Evolutionary conservation across 2,888 invertebrate genomes (phyloP), one percentile per base, ranked within the genome.

Genomic region (Drosophila multiciliata): DNA sequence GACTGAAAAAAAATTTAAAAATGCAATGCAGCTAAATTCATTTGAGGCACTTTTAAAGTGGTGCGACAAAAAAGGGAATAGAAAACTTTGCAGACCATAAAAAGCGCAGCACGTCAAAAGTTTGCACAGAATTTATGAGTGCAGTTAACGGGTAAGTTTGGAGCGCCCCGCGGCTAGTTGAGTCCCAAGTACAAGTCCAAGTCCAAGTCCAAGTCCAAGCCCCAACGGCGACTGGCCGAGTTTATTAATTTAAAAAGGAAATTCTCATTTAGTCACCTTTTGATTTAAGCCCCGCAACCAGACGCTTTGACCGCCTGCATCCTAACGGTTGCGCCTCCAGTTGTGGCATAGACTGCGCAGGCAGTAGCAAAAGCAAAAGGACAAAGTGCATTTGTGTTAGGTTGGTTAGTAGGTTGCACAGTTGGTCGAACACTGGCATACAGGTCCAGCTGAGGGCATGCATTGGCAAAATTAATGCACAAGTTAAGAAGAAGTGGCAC

Each of bases 201-300:
- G 71, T 40, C 49, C 57, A 23, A 23, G 23, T 23, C 23, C 23
- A 23, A 45, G 71, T 40, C 49, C 54, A 52, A 63, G 57, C 61
- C 52, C 54, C 63, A 53, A 55, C 52, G 66, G 52, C 67, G 66
- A 59, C 35, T 57, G 60, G 67, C 59, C 68, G 82, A 82, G 83
- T 90, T 89, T 92, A 92, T 92, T 91, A 92, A 92, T 92, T 90
- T 89, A 86, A 92, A 92, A 89, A 91, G 91, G 92, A 92, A 92
- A 92, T 91, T 92, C 89, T 83, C 91, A 88, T 92, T 92, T 91
- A 91, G 90, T 92, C 92, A 91, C 90, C 89, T 90, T 87, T 90
- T 86, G 84, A 91, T 90, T 90, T 86, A 88, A 88, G 87, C 75
- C 75, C 70, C 36, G 38, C 32, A 62, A 33, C 38, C 38, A 63